Percentiles rank a stretch among this genome's conserved stretches.
phyloP scores from a whole-genome alignment of 2,888 invertebrate species.

The Andrena flavipes region DNA sequence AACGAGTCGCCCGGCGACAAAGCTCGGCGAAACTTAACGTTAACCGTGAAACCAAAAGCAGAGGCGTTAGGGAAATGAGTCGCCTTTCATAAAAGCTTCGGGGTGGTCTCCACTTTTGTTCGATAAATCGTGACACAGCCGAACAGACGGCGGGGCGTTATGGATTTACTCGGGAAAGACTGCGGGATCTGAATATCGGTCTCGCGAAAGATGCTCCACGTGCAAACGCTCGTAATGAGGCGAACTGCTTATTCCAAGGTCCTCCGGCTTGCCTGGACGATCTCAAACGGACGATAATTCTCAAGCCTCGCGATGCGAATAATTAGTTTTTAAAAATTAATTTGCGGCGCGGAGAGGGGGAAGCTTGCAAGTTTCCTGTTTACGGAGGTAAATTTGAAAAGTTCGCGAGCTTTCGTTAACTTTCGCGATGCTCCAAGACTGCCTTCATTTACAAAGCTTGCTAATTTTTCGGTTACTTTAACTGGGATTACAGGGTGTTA shows the following conservation, averaged over 20 bases:
- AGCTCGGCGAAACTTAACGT: constrained; percentile 30
- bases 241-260: constrained; percentile 6
- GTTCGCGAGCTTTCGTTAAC: neutral
- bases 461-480: neutral
- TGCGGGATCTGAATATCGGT: neutral
- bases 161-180: too few relatives aligned
- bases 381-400: constrained; percentile 15
- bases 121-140: too few relatives aligned
- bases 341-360: neutral
- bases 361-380: neutral
- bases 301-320: constrained; percentile 10
- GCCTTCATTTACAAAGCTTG: neutral
- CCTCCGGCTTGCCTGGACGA: neutral
- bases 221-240: neutral
- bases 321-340: constrained; percentile 16
- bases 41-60: neutral
- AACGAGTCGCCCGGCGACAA: constrained; percentile 30
- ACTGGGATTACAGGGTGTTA: neutral
- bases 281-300: neutral
- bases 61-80: neutral
- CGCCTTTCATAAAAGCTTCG: neutral
- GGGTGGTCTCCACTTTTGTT: too few relatives aligned
- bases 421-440: neutral
- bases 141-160: too few relatives aligned
- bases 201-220: neutral